Evolutionary conservation across 2,888 invertebrate genomes (phyloP).

Genomic region (Drepanosiphum platanoidis): DNA sequence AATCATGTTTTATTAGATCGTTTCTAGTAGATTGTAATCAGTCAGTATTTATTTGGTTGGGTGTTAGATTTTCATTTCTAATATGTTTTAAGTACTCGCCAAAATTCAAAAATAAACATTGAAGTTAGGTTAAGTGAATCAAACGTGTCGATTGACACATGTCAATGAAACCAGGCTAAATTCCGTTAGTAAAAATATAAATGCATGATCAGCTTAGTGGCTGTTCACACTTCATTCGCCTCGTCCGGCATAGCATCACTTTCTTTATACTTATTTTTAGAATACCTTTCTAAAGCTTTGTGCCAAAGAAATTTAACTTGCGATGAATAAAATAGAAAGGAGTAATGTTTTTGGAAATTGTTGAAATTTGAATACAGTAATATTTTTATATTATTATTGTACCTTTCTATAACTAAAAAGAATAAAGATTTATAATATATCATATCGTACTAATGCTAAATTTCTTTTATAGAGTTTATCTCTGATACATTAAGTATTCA

Average conservation of each 20-base stretch:
- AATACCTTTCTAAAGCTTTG: constrained; percentile 52
- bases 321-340: constrained; percentile 27
- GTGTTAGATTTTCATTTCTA: constrained; percentile 27
- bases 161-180: constrained; percentile 62
- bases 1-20: neutral
- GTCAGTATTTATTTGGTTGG: neutral
- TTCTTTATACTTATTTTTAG: constrained; percentile 59
- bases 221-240: constrained; percentile 57
- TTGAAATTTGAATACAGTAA: neutral
- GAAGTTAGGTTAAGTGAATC: constrained; percentile 55
- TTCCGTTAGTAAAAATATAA: constrained; percentile 60
- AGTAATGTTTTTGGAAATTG: constrained; percentile 29
- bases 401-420: no score
- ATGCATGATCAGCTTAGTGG: constrained; percentile 55
- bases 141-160: constrained; percentile 57
- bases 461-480: neutral
- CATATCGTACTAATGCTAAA: no score
- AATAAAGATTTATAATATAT: neutral
- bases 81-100: constrained; percentile 50
- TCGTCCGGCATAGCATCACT: constrained; percentile 58
- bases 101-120: constrained; percentile 60
- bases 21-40: constrained; percentile 27
- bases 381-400: constrained; percentile 16
- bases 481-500: no score
- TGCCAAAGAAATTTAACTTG: constrained; percentile 54